phyloP scores from a whole-genome alignment of 1,140 invertebrate genomes.

The Drosophila sproati region DNA sequence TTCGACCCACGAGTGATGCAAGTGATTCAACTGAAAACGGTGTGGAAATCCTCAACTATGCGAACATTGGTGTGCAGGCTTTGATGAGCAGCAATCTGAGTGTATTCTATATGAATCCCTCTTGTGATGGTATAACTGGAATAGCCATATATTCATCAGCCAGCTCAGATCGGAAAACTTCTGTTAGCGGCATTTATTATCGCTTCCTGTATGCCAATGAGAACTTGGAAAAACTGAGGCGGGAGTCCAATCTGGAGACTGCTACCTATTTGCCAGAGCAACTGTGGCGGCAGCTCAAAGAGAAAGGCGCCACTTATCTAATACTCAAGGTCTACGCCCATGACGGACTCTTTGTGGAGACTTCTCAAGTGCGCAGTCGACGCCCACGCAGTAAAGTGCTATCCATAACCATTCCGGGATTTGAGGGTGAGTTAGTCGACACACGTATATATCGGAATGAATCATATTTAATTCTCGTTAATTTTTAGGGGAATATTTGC shows the following conservation, averaged over 20 bases:
- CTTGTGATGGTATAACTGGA: slow-evolving; percentile 63
- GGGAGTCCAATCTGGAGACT: slow-evolving; percentile 55
- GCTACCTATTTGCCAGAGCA: slow-evolving; percentile 58
- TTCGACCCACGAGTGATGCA: slow-evolving; percentile 20
- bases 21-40: slow-evolving; percentile 16
- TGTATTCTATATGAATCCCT: slow-evolving; percentile 72
- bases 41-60: slow-evolving; percentile 57
- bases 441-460: no score
- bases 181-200: slow-evolving; percentile 59
- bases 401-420: slow-evolving; percentile 69
- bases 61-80: slow-evolving; percentile 64
- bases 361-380: slow-evolving; percentile 29
- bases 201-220: slow-evolving; percentile 68
- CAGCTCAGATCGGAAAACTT: slow-evolving; percentile 6
- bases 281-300: slow-evolving; percentile 48
- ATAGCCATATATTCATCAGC: slow-evolving; percentile 62
- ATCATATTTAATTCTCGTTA: no score
- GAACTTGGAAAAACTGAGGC: slow-evolving; percentile 37
- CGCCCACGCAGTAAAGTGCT: slow-evolving; percentile 76
- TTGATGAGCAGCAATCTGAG: slow-evolving; percentile 67
- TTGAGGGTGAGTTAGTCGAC: slow-evolving; percentile 36
- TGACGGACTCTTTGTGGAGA: slow-evolving; percentile 75
- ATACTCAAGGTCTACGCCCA: slow-evolving; percentile 74
- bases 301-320: slow-evolving; percentile 21
- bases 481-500: slow-evolving; percentile 34